These are phyloP conservation scores for Andrena hattorfiana DNA, from an alignment of 2,888 invertebrate species.

Conservation along the genomic window DNA sequence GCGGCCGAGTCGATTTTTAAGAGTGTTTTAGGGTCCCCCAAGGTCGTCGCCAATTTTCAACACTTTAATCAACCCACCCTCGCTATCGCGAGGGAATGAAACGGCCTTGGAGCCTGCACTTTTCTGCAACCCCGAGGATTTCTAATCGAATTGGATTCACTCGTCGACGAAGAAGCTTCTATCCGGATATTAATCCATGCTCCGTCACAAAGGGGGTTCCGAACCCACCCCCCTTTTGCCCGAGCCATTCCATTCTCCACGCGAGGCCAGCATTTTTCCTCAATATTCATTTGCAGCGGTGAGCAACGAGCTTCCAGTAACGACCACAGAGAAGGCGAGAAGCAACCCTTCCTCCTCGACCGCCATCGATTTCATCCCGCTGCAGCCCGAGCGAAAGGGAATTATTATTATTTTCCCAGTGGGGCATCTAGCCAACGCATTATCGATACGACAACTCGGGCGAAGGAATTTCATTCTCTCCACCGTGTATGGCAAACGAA, in stretches of 20 bases:
- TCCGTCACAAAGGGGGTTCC: not conserved
- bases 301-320: too few relatives aligned
- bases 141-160: slow-evolving; percentile 32
- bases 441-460: slow-evolving; percentile 6
- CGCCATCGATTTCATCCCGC: not conserved
- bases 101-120: slow-evolving; percentile 1
- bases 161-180: slow-evolving; percentile 8
- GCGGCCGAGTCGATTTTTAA: slow-evolving; percentile 53
- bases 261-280: too few relatives aligned
- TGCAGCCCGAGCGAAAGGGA: not conserved
- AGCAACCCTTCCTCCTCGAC: not conserved
- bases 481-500: slow-evolving; percentile 3
- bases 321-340: not conserved
- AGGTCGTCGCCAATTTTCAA: not conserved
- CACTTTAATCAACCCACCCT: slow-evolving; percentile 18
- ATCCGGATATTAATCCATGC: slow-evolving; percentile 25
- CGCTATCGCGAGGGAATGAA: not conserved
- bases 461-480: slow-evolving; percentile 20
- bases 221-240: too few relatives aligned
- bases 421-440: not conserved
- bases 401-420: not conserved
- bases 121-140: not conserved
- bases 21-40: slow-evolving; percentile 16
- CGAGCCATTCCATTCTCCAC: too few relatives aligned
- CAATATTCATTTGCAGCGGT: too few relatives aligned